Evolutionary conservation across 1,140 invertebrate species (phyloP), one percentile per base, ranked within the genome.

Genomic region (Kradibia gibbosae): DNA sequence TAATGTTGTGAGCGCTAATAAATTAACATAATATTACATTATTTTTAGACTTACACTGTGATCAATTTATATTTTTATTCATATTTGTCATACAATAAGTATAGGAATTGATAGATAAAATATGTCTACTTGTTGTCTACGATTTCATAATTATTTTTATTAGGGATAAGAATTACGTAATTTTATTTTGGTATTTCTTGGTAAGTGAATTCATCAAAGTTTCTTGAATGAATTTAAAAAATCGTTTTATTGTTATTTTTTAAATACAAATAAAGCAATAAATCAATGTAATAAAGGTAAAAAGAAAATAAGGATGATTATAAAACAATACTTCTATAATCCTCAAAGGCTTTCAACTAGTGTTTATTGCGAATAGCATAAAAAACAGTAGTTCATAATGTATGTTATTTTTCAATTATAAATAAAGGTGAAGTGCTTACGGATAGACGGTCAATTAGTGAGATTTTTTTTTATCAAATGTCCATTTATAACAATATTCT

Each of bases 1-100:
- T 36, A 74, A n/a, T 11, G 39, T 36, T 34, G 36, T 28, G 3
- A 31, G 28, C 17, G 48, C 17, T 22, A 22, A 73, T 55, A 31
- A 72, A 72, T 72, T 72, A 31, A 17, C 70, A 50, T 72, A 73
- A 73, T 20, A 73, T 53, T 55, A 31, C 53, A 73, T 17, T 72
- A 48, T 72, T 65, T 53, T 28, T 34, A 36, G 53, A 34, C 34
- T 17, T 34, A 25, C 50, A 73, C 15, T n/a, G 22, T 55, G 45
- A 73, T 28, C 13, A 53, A 53, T 36, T 4, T 17, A 53, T 55
- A 53, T 53, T 55, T 55, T 73, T 34, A 53, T 31, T 53, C 28
- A 20, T 2, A 36, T 65, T 36, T 13, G 15, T 22, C 20, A 4
- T 15, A 62, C 57, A 62, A 62, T 20, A 15, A 25, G 25, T 20